Percentiles rank a stretch among this genome's conserved stretches.
phyloP scores from a whole-genome alignment of 2,888 invertebrate species.

The Stomorhina lunata region DNA sequence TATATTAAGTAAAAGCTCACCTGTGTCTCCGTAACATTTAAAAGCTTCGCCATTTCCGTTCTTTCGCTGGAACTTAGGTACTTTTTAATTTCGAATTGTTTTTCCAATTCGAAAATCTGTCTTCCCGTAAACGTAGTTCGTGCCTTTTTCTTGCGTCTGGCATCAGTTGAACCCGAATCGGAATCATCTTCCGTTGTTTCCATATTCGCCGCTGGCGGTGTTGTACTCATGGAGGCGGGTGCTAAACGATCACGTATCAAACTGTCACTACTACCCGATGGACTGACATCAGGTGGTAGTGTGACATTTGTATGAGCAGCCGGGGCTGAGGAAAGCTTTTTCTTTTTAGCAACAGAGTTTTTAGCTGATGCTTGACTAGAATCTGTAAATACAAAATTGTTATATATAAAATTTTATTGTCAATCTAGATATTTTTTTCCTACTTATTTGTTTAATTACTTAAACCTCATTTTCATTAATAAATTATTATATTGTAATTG shows the following conservation, averaged over 20 bases:
- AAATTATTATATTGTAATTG: not conserved
- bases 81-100: conserved; percentile 97
- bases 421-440: not conserved
- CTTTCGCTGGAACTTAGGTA: conserved; percentile 96
- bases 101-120: conserved; percentile 97
- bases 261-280: conserved; percentile 74
- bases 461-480: not conserved
- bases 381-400: conserved; percentile 51
- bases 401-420: not conserved
- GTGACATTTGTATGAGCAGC: conserved; percentile 40
- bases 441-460: not conserved
- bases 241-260: conserved; percentile 73
- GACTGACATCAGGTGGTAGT: conserved; percentile 73
- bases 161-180: conserved; percentile 81
- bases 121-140: conserved; percentile 96
- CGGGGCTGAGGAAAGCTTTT: conserved; percentile 70
- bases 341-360: conserved; percentile 75
- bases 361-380: conserved; percentile 69
- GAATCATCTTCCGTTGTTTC: conserved; percentile 81
- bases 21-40: conserved; percentile 98
- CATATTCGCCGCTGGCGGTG: conserved; percentile 68
- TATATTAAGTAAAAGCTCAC: too few relatives aligned
- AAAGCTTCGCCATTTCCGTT: conserved; percentile 95
- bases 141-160: conserved; percentile 89
- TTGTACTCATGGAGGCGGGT: conserved; percentile 57